Evolutionary conservation across 2,113 vertebrate species (phyloP).

Genomic region (Tor tambroides): DNA sequence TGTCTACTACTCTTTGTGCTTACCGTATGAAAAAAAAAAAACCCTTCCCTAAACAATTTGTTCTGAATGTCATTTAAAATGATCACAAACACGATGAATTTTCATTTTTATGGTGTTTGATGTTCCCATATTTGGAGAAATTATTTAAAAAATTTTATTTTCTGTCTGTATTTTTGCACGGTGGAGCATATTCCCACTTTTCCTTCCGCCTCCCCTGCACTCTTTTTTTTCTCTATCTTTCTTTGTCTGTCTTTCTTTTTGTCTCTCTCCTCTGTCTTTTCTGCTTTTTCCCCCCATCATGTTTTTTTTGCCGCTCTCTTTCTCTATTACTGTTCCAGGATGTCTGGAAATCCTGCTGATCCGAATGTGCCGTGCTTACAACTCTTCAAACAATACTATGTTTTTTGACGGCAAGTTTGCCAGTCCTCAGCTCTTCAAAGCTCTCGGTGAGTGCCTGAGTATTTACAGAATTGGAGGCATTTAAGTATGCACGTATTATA

Average conservation of each 20-base stretch:
- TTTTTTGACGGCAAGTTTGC: constrained; percentile 90
- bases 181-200: constrained; percentile 62
- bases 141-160: constrained; percentile 42
- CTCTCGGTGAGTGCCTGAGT: constrained; percentile 80
- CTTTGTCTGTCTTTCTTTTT: not conserved
- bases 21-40: constrained; percentile 18
- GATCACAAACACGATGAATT: not conserved
- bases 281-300: constrained; percentile 54
- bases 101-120: constrained; percentile 47
- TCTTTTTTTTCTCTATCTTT: constrained; percentile 29
- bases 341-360: constrained; percentile 90
- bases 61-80: constrained; percentile 1
- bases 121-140: constrained; percentile 27
- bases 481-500: too few relatives aligned
- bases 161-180: constrained; percentile 66
- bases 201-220: constrained; percentile 6
- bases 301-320: constrained; percentile 36
- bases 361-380: constrained; percentile 88
- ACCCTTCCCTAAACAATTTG: not conserved
- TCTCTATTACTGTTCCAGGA: constrained; percentile 76
- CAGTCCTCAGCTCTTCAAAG: constrained; percentile 84
- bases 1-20: constrained; percentile 55
- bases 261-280: constrained; percentile 1
- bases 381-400: constrained; percentile 86
- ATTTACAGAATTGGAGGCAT: not conserved